Evolutionary conservation across 1,140 invertebrate genomes (phyloP).

Genomic region (Hermatobates lingyangjiaoensis): DNA sequence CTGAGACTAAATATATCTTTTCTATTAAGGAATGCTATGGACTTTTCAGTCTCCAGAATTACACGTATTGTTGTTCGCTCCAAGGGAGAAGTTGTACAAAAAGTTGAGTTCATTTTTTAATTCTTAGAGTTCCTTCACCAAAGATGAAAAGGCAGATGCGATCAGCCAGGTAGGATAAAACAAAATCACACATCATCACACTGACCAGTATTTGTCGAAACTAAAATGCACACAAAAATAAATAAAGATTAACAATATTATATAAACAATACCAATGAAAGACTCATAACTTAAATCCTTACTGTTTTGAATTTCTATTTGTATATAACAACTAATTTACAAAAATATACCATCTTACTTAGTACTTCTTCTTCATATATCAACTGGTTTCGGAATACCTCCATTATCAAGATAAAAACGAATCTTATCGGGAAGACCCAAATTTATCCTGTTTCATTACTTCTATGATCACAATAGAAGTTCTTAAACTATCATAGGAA

Average conservation of each 20-base stretch:
- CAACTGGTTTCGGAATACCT: neutral
- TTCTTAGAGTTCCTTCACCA: constrained; percentile 46
- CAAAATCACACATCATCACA: constrained; percentile 62
- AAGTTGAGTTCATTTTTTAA: constrained; percentile 10
- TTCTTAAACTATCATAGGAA: no score
- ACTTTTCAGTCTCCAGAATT: no score
- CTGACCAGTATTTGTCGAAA: constrained; percentile 63
- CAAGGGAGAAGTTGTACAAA: neutral
- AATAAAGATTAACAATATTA: constrained; percentile 12
- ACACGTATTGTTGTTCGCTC: no score
- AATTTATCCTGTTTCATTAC: no score
- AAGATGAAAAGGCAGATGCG: constrained; percentile 70
- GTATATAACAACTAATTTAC: no score
- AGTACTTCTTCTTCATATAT: neutral
- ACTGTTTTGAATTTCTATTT: no score
- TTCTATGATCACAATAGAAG: no score
- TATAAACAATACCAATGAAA: neutral
- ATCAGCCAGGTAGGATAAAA: constrained; percentile 65
- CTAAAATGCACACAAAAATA: constrained; percentile 48
- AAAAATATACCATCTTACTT: neutral
- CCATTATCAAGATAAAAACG: neutral
- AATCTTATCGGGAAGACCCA: no score
- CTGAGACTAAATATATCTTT: no score
- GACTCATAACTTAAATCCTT: no score
- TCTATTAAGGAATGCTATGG: no score